These are phyloP conservation scores for Zaprionus capensis DNA, from an alignment of 1,140 invertebrate species.

Conservation along the genomic window DNA sequence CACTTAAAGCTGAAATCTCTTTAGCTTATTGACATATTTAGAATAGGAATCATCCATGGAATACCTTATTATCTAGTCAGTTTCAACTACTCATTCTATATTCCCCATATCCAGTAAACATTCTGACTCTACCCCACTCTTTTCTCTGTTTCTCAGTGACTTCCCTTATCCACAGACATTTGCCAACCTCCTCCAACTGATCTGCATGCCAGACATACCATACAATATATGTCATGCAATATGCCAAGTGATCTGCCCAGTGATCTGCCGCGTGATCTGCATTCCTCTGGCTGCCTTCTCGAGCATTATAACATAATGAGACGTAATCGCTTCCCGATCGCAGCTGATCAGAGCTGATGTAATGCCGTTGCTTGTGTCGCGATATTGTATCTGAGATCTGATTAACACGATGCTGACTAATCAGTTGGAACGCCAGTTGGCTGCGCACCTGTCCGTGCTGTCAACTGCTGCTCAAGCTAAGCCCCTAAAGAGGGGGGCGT, in stretches of 20 bases:
- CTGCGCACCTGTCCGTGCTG: slow-evolving; percentile 55
- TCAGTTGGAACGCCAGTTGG: slow-evolving; percentile 44
- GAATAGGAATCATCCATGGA: too few species aligned
- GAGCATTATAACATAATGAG: slow-evolving; percentile 30
- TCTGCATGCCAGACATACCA: neutral
- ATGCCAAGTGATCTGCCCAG: neutral
- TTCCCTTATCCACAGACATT: neutral
- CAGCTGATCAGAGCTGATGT: slow-evolving; percentile 54
- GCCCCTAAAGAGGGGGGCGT: slow-evolving; percentile 39
- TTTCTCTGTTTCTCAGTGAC: too few species aligned
- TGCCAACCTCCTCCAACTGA: neutral
- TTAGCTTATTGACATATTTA: too few species aligned
- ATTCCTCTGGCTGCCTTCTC: neutral
- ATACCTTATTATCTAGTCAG: too few species aligned
- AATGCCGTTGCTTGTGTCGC: slow-evolving; percentile 71
- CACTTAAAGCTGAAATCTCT: too few species aligned
- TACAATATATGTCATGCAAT: neutral
- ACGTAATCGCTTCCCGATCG: slow-evolving; percentile 26
- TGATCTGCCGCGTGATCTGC: slow-evolving; percentile 1
- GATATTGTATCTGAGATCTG: slow-evolving; percentile 41
- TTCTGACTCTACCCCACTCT: too few species aligned
- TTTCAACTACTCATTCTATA: too few species aligned
- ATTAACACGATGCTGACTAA: slow-evolving; percentile 45
- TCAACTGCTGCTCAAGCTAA: slow-evolving; percentile 40
- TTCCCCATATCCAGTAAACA: too few species aligned